These are phyloP conservation scores for Cheilosia vulpina DNA, from an alignment of 2,888 invertebrate genomes.

Conservation along the genomic window DNA sequence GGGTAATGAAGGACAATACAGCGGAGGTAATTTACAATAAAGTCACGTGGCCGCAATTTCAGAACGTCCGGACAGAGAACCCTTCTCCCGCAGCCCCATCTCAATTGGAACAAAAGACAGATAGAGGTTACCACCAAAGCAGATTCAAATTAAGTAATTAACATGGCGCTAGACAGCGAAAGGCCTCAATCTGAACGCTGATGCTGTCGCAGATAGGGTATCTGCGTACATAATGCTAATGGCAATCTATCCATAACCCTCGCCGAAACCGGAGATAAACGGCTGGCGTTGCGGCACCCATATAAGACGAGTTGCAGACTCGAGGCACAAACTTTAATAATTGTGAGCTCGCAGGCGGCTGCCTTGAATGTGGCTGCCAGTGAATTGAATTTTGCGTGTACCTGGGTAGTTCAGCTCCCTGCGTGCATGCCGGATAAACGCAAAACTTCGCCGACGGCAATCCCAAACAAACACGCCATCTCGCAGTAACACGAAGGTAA, in stretches of 20 bases:
- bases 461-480: slow-evolving; percentile 50
- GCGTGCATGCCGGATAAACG: slow-evolving; percentile 29
- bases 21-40: slow-evolving; percentile 80
- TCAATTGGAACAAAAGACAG: slow-evolving; percentile 25
- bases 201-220: slow-evolving; percentile 70
- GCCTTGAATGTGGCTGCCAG: slow-evolving; percentile 37
- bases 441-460: slow-evolving; percentile 56
- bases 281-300: slow-evolving; percentile 2
- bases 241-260: slow-evolving; percentile 64
- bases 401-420: slow-evolving; percentile 9
- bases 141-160: slow-evolving; percentile 82
- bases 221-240: slow-evolving; percentile 67
- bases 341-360: slow-evolving; percentile 29
- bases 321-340: slow-evolving; percentile 39
- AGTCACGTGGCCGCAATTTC: slow-evolving; percentile 84
- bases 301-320: slow-evolving; percentile 28
- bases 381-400: slow-evolving; percentile 51
- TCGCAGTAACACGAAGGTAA: slow-evolving; percentile 56
- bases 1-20: slow-evolving; percentile 67
- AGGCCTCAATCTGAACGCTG: slow-evolving; percentile 54
- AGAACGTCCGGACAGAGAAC: slow-evolving; percentile 77
- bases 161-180: slow-evolving; percentile 74
- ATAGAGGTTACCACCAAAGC: slow-evolving; percentile 66
- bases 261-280: slow-evolving; percentile 46
- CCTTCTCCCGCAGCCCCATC: slow-evolving; percentile 15